Base-by-base conservation (phyloP, 2,113 vertebrate genomes). In the Anolis carolinensis region DNA sequence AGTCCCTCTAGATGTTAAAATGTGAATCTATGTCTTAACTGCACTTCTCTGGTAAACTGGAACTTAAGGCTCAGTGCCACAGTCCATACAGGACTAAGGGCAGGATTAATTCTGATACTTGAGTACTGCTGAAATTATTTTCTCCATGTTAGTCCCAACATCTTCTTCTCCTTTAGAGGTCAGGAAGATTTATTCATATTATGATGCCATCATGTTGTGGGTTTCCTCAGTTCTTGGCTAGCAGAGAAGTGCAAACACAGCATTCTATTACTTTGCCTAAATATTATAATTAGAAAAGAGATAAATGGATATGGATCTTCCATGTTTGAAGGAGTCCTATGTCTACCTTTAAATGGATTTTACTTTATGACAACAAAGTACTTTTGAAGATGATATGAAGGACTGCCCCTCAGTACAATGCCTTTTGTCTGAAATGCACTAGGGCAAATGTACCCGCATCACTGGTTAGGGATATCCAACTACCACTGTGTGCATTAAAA, bases 41-140 rank as follows among this genome's bases (percentile, higher is more conserved):
- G 79, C 23, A 72, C 55, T 27, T 73, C 83, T 21, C 79, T 55
- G 88, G 13, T 39, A 85, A 32, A 34, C 65, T 78, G 52, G 67
- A 48, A 55, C 50, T 1, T 1, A 27, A 55, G 55, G 0, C 0
- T 23, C 14, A 79, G 50, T 0, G 0, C 79, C 39, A 50, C 25
- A 21, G 55, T 75, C 25, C 30, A 39, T 55, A 65, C 48, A 50
- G 30, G 20, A 65, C 20, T 44, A 50, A 65, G 72, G 62, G 39
- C 72, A 59, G 18, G 55, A 59, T 59, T 59, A 13, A 59, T 59
- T 59, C 4, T 59, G 13, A 59, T 18, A 59, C 55, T 59, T 59
- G 9, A 39, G 25, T 21, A 63, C 36, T 7, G 4, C 39, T 50
- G 44, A 70, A 79, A 34, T 23, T 48, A 9, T 30, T 4, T 23